Base-by-base conservation (phyloP, 1,140 invertebrate genomes). In the Drosophila ironensis region DNA sequence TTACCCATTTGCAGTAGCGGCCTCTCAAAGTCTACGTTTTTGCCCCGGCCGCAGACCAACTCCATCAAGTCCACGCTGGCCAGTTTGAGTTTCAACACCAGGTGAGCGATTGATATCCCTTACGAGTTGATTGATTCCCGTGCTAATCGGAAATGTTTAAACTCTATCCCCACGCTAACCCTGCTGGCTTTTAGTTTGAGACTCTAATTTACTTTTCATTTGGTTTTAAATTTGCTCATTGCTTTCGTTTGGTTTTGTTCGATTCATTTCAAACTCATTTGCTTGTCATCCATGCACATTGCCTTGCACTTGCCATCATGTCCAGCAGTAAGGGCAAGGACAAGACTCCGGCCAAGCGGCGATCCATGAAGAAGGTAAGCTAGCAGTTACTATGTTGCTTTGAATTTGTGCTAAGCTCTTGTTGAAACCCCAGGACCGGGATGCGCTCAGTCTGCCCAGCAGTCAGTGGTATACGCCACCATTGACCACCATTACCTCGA, bases 391-490 rank as follows among this genome's bases (percentile, higher is more conserved):
- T 7, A 1, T 9, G 1, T 6, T 2, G 1, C 0, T 2, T 20
- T 3, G 0, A 38, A 20, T 1, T 2, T n/a, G 4, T 35, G 25
- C 5, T 19, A 33, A 41, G 1, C 17, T 11, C 4, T 12, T n/a
- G n/a, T 37, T 9, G 2, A 20, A 4, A 0, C 1, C 8, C 1
- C 6, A 67, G 77, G 89, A 89, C 64, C 82, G 89, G 5, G 89
- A 90, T 2, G 66, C 73, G 4, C 45, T 88, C 7, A 89, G 88
- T 45, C 25, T 90, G 47, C 82, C 89, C 7, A 90, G 81, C 35
- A 76, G 88, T 28, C 89, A 90, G 35, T 90, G 87, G 87, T 90
- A 90, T 37, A 89, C 89, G n/a, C 60, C 80, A 3, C 78, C 89
- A 7, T 33, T 90, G 38, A 74, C 71, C 12, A 88, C 88, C 2